phyloP scores from a whole-genome alignment of 1,140 invertebrate species.

The Caenorhabditis brenneri region DNA sequence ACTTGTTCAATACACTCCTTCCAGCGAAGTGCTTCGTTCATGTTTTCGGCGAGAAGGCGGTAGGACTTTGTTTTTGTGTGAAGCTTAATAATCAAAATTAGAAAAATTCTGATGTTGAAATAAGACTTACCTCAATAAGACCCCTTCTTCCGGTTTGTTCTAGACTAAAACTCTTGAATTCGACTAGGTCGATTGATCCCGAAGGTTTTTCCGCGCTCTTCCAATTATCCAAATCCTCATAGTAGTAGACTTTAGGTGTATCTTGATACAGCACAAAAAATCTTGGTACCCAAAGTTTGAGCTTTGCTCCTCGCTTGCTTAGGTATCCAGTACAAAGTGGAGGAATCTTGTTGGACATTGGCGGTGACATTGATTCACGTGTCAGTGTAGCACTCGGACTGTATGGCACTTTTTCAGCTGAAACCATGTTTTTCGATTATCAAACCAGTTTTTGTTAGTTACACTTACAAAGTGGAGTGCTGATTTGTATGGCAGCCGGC shows the following conservation, averaged over 20 bases:
- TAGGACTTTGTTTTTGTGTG: neutral
- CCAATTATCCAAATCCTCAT: conserved; percentile 15
- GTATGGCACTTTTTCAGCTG: neutral
- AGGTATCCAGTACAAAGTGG: conserved; percentile 13
- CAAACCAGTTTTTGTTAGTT: neutral
- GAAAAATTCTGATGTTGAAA: neutral
- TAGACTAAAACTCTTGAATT: neutral
- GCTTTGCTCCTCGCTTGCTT: conserved; percentile 23
- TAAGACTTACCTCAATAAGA: conserved; percentile 20
- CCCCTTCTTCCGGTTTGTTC: neutral
- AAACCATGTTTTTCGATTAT: neutral
- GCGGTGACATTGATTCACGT: neutral
- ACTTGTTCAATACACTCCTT: conserved; percentile 32
- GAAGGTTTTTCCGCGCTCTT: neutral
- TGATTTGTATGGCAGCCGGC: neutral
- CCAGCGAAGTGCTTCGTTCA: conserved; percentile 16
- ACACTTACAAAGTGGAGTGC: neutral
- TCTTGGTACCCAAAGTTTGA: conserved; percentile 11
- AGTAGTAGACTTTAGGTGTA: conserved; percentile 12
- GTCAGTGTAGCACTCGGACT: neutral
- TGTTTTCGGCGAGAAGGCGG: conserved; percentile 7
- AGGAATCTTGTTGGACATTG: neutral
- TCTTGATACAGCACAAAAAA: conserved; percentile 6
- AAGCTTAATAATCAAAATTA: neutral
- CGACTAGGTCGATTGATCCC: neutral